Conservation (phyloP, 2,888 invertebrate genomes). For the Polydrusus pterygomalis region DNA sequence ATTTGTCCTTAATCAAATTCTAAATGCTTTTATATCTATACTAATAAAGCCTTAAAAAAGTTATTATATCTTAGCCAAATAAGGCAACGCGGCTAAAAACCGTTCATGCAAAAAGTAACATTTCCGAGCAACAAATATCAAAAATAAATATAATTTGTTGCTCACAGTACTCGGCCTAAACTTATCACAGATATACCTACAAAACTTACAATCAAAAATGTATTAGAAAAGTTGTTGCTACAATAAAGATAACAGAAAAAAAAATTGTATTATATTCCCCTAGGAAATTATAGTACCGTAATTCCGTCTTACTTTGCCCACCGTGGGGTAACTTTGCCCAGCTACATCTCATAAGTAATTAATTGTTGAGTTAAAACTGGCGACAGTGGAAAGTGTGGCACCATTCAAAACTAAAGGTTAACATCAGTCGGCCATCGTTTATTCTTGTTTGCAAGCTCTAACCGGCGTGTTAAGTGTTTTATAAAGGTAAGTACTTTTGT, state of each 20-base stretch:
- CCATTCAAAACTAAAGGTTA: too few relatives aligned
- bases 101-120: constrained; percentile 40
- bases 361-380: too few relatives aligned
- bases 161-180: constrained; percentile 16
- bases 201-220: constrained; percentile 15
- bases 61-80: constrained; percentile 27
- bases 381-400: too few relatives aligned
- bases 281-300: too few relatives aligned
- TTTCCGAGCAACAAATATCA: constrained; percentile 33
- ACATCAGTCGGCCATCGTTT: too few relatives aligned
- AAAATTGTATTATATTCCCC: too few relatives aligned
- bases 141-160: constrained; percentile 36
- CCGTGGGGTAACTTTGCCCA: too few relatives aligned
- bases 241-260: not conserved
- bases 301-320: too few relatives aligned
- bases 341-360: too few relatives aligned
- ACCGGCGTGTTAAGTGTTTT: too few relatives aligned
- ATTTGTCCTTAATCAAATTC: not conserved
- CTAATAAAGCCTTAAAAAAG: not conserved
- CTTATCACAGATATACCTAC: constrained; percentile 40
- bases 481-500: too few relatives aligned
- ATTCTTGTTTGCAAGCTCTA: too few relatives aligned
- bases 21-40: not conserved
- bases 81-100: constrained; percentile 36
- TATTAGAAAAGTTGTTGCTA: not conserved